A percentile compares a stretch with the other conserved stretches of the same genome.
These are phyloP conservation scores for Spilogale gracilis DNA, from an alignment of 2,113 vertebrate genomes.

Conservation along the genomic window DNA sequence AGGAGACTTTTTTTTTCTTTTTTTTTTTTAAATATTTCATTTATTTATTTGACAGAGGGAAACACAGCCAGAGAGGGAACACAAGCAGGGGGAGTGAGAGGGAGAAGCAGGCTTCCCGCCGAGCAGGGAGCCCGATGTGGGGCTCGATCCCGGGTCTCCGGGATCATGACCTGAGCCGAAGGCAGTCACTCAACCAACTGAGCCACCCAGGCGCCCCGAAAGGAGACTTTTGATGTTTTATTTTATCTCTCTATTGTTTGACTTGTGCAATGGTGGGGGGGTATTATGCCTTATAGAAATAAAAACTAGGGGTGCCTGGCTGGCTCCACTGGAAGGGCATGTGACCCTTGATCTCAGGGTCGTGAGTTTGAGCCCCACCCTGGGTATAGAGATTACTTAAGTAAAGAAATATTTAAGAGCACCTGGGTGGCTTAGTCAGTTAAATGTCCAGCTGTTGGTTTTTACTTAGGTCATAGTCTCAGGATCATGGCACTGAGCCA, in stretches of 20 bases:
- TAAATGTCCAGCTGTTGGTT: not conserved
- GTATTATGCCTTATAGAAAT: slow-evolving; percentile 1
- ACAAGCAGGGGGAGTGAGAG: too few relatives aligned
- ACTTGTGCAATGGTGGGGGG: not conserved
- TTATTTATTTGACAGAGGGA: too few relatives aligned
- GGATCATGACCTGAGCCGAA: too few relatives aligned
- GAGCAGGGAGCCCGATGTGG: too few relatives aligned
- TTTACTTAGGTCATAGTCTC: not conserved
- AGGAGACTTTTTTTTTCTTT: not conserved
- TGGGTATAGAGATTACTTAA: not conserved
- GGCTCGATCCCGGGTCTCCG: too few relatives aligned
- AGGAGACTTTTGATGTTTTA: not conserved
- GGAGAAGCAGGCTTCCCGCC: too few relatives aligned
- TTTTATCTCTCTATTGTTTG: not conserved
- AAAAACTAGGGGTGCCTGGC: not conserved
- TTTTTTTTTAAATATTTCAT: too few relatives aligned
- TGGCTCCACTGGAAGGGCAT: not conserved
- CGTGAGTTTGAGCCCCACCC: not conserved
- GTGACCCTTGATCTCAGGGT: not conserved
- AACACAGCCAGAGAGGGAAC: too few relatives aligned
- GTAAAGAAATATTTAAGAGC: not conserved
- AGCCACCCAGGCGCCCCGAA: not conserved
- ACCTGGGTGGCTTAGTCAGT: not conserved
- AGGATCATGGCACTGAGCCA: not conserved
- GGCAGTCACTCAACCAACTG: too few relatives aligned